phyloP scores from a whole-genome alignment of 2,113 vertebrate species.

The Amphiprion ocellaris region DNA sequence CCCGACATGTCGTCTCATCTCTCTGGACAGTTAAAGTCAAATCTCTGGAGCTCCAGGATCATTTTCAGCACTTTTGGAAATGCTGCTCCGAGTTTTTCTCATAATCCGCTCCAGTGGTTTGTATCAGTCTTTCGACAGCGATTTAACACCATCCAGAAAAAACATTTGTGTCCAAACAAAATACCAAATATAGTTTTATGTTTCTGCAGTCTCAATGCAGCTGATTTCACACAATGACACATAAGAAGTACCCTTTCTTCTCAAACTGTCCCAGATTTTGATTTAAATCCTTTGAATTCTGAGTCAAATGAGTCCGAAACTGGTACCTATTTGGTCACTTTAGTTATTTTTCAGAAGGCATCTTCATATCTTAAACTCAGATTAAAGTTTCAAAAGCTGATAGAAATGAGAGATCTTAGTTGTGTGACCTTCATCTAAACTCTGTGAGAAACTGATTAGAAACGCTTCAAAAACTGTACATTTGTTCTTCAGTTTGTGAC shows the following conservation, averaged over 20 bases:
- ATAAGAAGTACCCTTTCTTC: not conserved
- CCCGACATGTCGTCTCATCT: not conserved
- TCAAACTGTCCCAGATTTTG: not conserved
- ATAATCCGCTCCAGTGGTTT: not conserved
- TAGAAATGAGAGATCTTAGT: too few relatives aligned
- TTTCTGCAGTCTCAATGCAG: too few relatives aligned
- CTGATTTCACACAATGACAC: constrained; percentile 2
- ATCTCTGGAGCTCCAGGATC: constrained; percentile 4
- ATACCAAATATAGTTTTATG: not conserved
- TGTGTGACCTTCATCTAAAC: too few relatives aligned
- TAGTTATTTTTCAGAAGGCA: constrained; percentile 8
- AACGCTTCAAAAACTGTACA: too few relatives aligned
- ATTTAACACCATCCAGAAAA: constrained; percentile 15
- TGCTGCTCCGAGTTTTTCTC: constrained; percentile 13
- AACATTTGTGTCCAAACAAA: constrained; percentile 22
- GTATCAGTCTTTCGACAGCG: constrained; percentile 19
- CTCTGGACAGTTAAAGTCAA: not conserved
- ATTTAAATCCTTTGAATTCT: constrained; percentile 2
- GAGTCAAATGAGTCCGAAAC: not conserved
- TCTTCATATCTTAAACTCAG: not conserved
- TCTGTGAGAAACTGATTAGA: too few relatives aligned
- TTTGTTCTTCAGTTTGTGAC: too few relatives aligned
- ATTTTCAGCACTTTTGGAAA: constrained; percentile 3
- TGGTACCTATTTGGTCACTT: not conserved
- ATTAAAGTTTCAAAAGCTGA: too few relatives aligned